Evolutionary conservation across 2,113 vertebrate species (phyloP).

Genomic region (Bostrychus sinensis): DNA sequence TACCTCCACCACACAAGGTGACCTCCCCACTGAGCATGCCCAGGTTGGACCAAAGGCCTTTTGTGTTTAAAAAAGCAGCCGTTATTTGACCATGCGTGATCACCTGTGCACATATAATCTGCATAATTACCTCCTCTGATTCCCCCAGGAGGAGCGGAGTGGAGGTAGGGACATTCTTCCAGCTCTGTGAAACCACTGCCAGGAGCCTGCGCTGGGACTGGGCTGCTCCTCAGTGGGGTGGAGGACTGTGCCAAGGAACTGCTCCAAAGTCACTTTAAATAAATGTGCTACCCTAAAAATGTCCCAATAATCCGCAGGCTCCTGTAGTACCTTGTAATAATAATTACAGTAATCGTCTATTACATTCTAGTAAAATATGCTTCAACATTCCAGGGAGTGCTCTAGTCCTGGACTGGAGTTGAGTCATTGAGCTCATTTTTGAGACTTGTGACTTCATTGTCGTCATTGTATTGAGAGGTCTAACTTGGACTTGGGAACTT

Average conservation of each 20-base stretch:
- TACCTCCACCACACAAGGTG: slow-evolving; percentile 29
- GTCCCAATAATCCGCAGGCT: slow-evolving; percentile 5
- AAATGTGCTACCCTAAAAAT: slow-evolving; percentile 15
- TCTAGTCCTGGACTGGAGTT: too few relatives aligned
- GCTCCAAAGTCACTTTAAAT: slow-evolving; percentile 20
- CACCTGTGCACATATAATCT: slow-evolving; percentile 1
- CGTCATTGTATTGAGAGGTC: too few relatives aligned
- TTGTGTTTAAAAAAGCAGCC: slow-evolving; percentile 27
- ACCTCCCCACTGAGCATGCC: slow-evolving; percentile 29
- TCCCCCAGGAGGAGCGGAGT: slow-evolving; percentile 1
- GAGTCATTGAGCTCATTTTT: too few relatives aligned
- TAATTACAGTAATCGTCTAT: too few relatives aligned
- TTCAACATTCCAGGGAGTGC: too few relatives aligned
- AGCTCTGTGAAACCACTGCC: slow-evolving; percentile 25
- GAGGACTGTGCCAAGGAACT: slow-evolving; percentile 32
- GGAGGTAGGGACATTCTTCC: slow-evolving; percentile 23
- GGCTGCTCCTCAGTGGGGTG: slow-evolving; percentile 16
- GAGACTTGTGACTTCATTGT: too few relatives aligned
- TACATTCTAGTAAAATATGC: too few relatives aligned
- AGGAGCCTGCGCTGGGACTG: slow-evolving; percentile 36
- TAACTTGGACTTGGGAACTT: too few relatives aligned
- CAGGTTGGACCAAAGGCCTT: slow-evolving; percentile 22
- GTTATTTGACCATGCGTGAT: not conserved
- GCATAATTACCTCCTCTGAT: not conserved
- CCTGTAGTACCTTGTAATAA: too few relatives aligned